Evolutionary conservation across 2,797 vertebrate genomes (phyloP).

Genomic region (Karalla daura): DNA sequence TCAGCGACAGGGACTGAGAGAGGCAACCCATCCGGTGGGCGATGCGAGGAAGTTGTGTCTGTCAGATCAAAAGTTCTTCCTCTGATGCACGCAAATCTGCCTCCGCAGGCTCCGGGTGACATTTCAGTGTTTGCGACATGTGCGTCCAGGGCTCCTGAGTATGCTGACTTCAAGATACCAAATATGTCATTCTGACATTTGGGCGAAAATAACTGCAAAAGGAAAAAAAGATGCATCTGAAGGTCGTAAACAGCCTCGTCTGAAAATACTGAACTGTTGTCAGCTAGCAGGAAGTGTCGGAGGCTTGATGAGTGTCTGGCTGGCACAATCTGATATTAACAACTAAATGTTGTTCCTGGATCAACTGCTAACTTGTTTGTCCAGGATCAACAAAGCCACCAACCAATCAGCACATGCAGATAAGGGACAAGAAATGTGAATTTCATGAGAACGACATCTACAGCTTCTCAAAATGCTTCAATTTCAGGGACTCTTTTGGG

Average conservation of each 20-base stretch:
- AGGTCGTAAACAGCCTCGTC: neutral
- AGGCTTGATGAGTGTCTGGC: too few relatives aligned
- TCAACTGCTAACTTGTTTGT: too few relatives aligned
- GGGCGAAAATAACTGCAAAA: neutral
- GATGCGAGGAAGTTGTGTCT: constrained; percentile 28
- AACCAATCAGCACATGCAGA: too few relatives aligned
- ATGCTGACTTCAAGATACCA: neutral
- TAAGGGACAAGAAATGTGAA: too few relatives aligned
- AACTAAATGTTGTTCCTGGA: too few relatives aligned
- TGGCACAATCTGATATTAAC: too few relatives aligned
- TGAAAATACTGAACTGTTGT: too few relatives aligned
- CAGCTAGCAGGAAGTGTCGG: too few relatives aligned
- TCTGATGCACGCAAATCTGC: neutral
- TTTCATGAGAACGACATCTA: too few relatives aligned
- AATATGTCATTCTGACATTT: neutral
- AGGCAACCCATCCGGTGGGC: constrained; percentile 36
- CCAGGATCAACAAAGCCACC: too few relatives aligned
- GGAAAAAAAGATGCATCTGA: neutral
- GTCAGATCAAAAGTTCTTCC: constrained; percentile 26
- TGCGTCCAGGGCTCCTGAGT: neutral
- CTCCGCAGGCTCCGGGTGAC: neutral
- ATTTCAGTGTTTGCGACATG: neutral
- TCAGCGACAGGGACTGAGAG: constrained; percentile 59
- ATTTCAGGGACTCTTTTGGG: too few relatives aligned
- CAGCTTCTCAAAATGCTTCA: too few relatives aligned